Conservation (phyloP, 2,113 vertebrate species). For the Dolichallabes microphthalmus region DNA sequence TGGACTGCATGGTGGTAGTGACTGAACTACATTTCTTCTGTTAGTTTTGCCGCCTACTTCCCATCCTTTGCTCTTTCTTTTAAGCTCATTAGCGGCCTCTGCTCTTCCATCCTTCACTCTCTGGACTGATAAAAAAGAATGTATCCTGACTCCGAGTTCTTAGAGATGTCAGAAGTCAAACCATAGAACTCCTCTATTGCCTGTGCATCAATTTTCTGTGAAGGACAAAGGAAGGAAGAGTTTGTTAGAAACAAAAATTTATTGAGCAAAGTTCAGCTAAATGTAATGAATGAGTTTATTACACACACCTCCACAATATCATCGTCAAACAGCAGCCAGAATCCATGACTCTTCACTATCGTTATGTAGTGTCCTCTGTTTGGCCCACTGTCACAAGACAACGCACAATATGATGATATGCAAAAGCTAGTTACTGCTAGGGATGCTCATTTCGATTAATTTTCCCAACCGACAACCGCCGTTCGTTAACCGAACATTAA, state of each 20-base stretch:
- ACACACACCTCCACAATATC: constrained; percentile 95
- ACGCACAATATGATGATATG: background rate
- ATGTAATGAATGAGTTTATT: background rate
- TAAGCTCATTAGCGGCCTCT: background rate
- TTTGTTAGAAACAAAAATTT: background rate
- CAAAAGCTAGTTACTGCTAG: too few relatives aligned
- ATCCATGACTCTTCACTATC: constrained; percentile 97
- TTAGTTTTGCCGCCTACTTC: constrained; percentile 3
- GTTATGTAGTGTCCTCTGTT: constrained; percentile 97
- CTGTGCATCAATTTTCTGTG: constrained; percentile 97
- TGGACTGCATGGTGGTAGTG: constrained; percentile 32
- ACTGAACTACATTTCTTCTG: constrained; percentile 6
- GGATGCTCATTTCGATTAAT: too few relatives aligned
- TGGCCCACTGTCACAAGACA: constrained; percentile 80
- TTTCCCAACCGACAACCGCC: too few relatives aligned
- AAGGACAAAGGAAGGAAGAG: background rate
- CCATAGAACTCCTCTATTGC: constrained; percentile 99
- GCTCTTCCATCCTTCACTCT: constrained; percentile 74
- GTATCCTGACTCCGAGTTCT: constrained; percentile 98
- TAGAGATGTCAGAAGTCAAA: constrained; percentile 96
- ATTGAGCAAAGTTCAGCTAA: background rate
- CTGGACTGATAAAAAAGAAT: constrained; percentile 99
- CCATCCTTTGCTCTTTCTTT: background rate
- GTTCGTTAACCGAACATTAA: too few relatives aligned
- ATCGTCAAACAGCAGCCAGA: constrained; percentile 97